phyloP scores from a whole-genome alignment of 1,140 invertebrate species.

The Globodera rostochiensis region DNA sequence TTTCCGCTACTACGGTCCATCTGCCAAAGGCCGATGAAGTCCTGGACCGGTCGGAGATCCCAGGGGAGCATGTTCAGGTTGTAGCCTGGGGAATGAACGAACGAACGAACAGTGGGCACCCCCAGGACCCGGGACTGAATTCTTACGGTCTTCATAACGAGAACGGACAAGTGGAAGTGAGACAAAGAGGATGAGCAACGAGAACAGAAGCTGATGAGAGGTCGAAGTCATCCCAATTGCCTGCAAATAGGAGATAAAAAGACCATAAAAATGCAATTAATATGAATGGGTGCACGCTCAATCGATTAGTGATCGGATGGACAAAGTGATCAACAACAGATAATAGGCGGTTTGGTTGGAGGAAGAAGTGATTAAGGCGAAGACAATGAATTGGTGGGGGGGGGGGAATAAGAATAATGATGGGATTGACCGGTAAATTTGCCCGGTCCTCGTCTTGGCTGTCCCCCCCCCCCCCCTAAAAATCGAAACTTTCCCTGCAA shows the following conservation, averaged over 20 bases:
- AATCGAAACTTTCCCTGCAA: too few species aligned
- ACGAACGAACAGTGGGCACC: not conserved
- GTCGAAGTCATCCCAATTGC: not conserved
- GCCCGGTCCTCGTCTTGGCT: too few species aligned
- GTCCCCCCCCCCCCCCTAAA: too few species aligned
- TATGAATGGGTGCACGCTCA: too few species aligned
- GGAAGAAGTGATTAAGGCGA: too few species aligned
- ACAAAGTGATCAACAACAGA: too few species aligned
- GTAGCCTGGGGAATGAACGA: slow-evolving; percentile 46
- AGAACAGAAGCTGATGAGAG: not conserved
- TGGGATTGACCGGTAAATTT: too few species aligned
- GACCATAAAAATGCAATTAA: too few species aligned
- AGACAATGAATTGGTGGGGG: not conserved
- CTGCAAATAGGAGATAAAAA: too few species aligned
- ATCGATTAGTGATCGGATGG: too few species aligned
- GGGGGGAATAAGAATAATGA: too few species aligned
- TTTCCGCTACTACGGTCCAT: slow-evolving; percentile 40
- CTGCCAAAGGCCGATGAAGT: slow-evolving; percentile 64
- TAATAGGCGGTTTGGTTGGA: too few species aligned
- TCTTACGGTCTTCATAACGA: slow-evolving; percentile 6
- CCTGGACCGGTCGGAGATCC: slow-evolving; percentile 58
- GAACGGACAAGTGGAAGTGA: not conserved
- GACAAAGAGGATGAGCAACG: not conserved
- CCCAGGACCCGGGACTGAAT: not conserved
- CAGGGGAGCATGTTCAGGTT: slow-evolving; percentile 60